Evolutionary conservation across 37 sponge, comb jelly and placozoan species (phyloP), one percentile per base, ranked within the genome.

Genomic region (Cliona cf. orientalis): DNA sequence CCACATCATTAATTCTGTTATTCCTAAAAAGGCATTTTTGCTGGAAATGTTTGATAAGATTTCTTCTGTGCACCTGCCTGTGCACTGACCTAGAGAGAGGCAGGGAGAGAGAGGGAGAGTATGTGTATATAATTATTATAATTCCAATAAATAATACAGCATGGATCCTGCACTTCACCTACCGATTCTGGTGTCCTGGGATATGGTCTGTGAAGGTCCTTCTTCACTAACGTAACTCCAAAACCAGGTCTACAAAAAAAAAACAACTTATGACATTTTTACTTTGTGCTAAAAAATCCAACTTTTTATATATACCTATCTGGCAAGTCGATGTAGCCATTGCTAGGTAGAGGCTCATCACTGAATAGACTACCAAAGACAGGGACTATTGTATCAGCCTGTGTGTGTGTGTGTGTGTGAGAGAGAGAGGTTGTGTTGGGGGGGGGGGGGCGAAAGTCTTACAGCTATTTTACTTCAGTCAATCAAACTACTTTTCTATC

Each of bases 291-390:
- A n/a, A n/a, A n/a, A n/a, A n/a, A n/a, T n/a, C n/a, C n/a, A n/a
- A n/a, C n/a, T n/a, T n/a, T n/a, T n/a, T n/a, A n/a, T n/a, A n/a
- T 12, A 61, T 61, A 91, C 91, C 73, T 91, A 11, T 87, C 53
- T 23, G 91, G 83, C 17, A 90, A 72, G 23, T 55, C 66, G 31
- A 94, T 84, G 57, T 72, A 71, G 11, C 95, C 95, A 74, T 87
- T 68, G 21, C 83, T 41, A 59, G 95, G 95, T 14, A 94, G 72
- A 9, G 95, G 95, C 57, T 94, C 95, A 68, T 94, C 95, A 38
- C 73, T 31, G 59, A 94, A 94, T 14, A 94, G 72, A 0, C 84
- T 85, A n/a, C 95, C 91, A 80, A 94, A 94, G 69, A 90, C 90
- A 0, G 95, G 95, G 19, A 94, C 91, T 12, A 94, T 58, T 21